Evolutionary conservation across 1,140 invertebrate genomes (phyloP).

Genomic region (Drosophila navojoa): DNA sequence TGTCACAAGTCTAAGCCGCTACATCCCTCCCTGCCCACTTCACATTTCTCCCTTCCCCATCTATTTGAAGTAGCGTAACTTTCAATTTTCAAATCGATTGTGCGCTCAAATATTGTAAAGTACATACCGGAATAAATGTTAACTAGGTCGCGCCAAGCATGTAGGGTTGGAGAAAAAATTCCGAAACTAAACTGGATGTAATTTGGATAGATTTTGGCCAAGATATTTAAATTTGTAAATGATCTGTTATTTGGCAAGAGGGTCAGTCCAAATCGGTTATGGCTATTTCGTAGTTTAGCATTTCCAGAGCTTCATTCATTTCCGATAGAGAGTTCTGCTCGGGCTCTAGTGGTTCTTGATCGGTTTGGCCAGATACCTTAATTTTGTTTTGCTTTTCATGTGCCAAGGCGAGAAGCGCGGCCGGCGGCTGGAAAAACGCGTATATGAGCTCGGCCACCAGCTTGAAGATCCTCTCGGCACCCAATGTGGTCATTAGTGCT

Average conservation of each 20-base stretch:
- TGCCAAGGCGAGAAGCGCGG: background rate
- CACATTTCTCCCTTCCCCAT: too few species aligned
- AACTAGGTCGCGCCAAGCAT: background rate
- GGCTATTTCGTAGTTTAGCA: background rate
- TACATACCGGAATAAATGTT: background rate
- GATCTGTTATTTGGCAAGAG: too few species aligned
- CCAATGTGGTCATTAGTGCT: background rate
- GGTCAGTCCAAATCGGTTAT: too few species aligned
- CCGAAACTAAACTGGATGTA: background rate
- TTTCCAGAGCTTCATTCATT: background rate
- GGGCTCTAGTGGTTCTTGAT: background rate
- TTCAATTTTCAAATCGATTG: too few species aligned
- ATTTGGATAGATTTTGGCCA: background rate
- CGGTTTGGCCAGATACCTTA: too few species aligned
- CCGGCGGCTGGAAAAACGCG: background rate
- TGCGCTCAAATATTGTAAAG: too few species aligned
- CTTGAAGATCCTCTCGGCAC: background rate
- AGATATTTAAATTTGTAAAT: too few species aligned
- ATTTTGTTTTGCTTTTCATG: background rate
- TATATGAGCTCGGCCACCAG: slow-evolving; percentile 10
- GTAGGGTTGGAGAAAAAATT: background rate
- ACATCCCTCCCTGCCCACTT: too few species aligned
- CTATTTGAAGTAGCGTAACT: too few species aligned
- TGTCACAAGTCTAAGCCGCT: too few species aligned
- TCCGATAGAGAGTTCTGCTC: background rate